These are phyloP conservation scores for Chascanopsetta lugubris DNA, from an alignment of 2,113 vertebrate species.

Conservation along the genomic window DNA sequence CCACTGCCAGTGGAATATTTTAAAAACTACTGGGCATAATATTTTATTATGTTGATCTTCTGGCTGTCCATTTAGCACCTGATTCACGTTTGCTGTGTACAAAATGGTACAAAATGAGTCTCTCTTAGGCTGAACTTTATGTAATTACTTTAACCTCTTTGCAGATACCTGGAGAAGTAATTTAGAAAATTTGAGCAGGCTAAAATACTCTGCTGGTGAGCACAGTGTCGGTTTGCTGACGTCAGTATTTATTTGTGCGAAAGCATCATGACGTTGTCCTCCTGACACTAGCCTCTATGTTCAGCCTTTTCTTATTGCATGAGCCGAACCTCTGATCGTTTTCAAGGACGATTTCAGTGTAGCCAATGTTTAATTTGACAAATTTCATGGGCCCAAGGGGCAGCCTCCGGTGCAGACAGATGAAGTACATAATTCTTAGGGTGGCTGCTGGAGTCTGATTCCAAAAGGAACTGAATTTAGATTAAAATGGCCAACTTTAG, in stretches of 20 bases:
- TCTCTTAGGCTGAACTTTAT: background rate
- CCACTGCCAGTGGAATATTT: background rate
- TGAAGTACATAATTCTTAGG: too few relatives aligned
- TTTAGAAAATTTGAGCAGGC: background rate
- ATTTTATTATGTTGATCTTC: background rate
- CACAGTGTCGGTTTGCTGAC: background rate
- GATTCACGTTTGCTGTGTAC: background rate
- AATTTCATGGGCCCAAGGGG: slow-evolving; percentile 15
- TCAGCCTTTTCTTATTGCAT: slow-evolving; percentile 10
- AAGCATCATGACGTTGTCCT: background rate
- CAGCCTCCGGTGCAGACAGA: too few relatives aligned
- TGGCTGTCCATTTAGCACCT: background rate
- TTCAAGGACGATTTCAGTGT: slow-evolving; percentile 27
- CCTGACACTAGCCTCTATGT: background rate
- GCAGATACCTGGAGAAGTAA: background rate
- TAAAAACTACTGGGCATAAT: background rate
- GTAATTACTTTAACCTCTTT: background rate
- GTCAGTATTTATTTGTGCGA: background rate
- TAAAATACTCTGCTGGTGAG: background rate
- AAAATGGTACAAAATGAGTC: background rate
- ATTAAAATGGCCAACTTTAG: too few relatives aligned
- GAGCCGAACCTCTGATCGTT: slow-evolving; percentile 18
- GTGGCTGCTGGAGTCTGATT: too few relatives aligned
- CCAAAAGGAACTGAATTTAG: too few relatives aligned
- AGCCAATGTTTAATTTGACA: slow-evolving; percentile 34